Percentiles rank a stretch among this genome's conserved stretches.
Conservation (phyloP, 37 sponge, comb jelly and placozoan species). For the Axinella damicornis region DNA sequence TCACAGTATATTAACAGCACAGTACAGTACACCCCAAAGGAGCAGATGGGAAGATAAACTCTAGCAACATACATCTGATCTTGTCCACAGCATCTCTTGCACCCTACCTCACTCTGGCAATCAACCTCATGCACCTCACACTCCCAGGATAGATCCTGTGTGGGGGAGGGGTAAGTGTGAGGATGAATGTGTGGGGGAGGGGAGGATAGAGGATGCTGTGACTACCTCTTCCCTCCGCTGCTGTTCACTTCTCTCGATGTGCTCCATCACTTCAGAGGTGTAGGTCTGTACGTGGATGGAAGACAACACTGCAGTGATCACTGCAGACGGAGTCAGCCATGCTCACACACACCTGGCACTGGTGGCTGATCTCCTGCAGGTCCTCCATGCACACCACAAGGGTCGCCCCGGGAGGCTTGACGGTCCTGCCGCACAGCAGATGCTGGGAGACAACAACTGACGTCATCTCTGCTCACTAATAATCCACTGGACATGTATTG, state of each 20-base stretch:
- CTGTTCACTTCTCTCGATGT: not conserved
- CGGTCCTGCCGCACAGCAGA: not conserved
- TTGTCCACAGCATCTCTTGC: not conserved
- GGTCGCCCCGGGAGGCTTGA: slow-evolving; percentile 16
- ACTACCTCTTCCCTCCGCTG: too few relatives aligned
- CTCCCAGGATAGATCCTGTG: not conserved
- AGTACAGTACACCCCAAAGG: too few relatives aligned
- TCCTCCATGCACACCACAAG: slow-evolving; percentile 11
- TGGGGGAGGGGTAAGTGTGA: too few relatives aligned
- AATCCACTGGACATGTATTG: too few relatives aligned
- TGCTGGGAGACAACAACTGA: slow-evolving; percentile 1
- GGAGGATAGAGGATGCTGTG: too few relatives aligned
- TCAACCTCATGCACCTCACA: not conserved
- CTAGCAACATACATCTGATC: not conserved
- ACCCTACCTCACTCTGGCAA: not conserved
- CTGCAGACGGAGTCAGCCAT: too few relatives aligned
- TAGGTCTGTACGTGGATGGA: not conserved
- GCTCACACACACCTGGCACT: slow-evolving; percentile 24
- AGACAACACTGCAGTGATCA: not conserved
- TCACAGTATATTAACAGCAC: too few relatives aligned
- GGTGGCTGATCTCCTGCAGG: not conserved
- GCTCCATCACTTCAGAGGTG: not conserved
- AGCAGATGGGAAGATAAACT: too few relatives aligned
- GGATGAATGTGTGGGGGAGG: too few relatives aligned
- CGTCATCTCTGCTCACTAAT: too few relatives aligned